Evolutionary conservation across 2,797 vertebrate genomes (phyloP).

Genomic region (Gambelia wislizenii): DNA sequence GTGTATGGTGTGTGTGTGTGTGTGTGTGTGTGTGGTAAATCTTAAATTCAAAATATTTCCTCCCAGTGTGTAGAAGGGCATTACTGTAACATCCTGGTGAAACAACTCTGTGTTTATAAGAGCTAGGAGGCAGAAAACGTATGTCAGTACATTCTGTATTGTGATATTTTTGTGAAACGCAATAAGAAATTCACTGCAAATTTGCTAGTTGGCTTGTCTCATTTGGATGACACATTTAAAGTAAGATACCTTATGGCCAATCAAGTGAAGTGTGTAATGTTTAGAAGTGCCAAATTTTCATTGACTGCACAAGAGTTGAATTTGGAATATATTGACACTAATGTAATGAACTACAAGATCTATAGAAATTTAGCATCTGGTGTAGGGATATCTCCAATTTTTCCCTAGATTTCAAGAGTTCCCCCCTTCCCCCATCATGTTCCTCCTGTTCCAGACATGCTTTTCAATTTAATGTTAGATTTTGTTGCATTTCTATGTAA

Average conservation of each 20-base stretch:
- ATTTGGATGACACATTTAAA: slow-evolving; percentile 16
- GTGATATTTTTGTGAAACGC: slow-evolving; percentile 12
- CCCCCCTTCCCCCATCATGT: no score
- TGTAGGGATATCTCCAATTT: background rate
- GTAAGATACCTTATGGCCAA: background rate
- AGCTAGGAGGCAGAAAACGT: background rate
- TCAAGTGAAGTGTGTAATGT: background rate
- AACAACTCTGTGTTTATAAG: background rate
- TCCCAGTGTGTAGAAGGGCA: background rate
- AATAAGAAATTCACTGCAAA: slow-evolving; percentile 1
- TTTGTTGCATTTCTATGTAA: background rate
- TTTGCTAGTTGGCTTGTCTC: slow-evolving; percentile 19
- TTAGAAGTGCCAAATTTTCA: background rate
- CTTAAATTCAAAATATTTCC: background rate
- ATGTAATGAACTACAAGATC: background rate
- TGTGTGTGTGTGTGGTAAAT: rapidly evolving
- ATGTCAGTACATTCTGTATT: slow-evolving; percentile 3
- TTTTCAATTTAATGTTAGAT: background rate
- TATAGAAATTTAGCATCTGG: background rate
- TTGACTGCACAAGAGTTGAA: background rate
- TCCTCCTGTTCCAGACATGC: background rate
- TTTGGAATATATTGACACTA: background rate
- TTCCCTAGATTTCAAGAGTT: background rate
- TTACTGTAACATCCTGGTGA: background rate
- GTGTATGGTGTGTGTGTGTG: background rate